Evolutionary conservation across 1,140 invertebrate species (phyloP), one percentile per base, ranked within the genome.

Genomic region (Tribolium madens): DNA sequence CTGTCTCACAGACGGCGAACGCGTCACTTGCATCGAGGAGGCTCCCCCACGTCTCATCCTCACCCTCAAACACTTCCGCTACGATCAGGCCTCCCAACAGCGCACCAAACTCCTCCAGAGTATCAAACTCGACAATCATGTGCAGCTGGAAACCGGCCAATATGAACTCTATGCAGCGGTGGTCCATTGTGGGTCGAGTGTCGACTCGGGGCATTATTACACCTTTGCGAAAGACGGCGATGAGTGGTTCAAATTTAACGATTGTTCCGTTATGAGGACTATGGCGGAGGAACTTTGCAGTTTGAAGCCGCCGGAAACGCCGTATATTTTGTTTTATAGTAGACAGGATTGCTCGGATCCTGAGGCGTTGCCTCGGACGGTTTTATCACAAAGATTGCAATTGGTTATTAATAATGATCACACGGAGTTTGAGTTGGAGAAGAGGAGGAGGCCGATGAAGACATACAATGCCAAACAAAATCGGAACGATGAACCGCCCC

Each of bases 121-220:
- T 57, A 91, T 93, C 13, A 87, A 88, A 60, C 89, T 93, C 77
- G 90, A 93, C 81, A 88, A 90, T 50, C 89, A 82, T 0, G 87
- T 92, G 47, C 84, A 87, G 46, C 84, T 90, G 77, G 85, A 88
- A 47, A 80, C 85, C 4, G 87, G 88, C 13, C 85, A 86, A 3
- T 96, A 95, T 83, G 88, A 89, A 6, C 83, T 96, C 0, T 95
- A 94, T 82, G 93, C 93, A 0, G 93, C 94, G 0, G 93, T 97
- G 0, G 91, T 97, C 0, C 95, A 97, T 84, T 92, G 92, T 0
- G 95, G 95, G 1, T 91, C 90, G 9, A 94, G 91, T 46, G 91
- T 95, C 78, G 93, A 96, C 82, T 93, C 93, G 3, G 95, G 95
- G 0, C 95, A 97, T 84, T 96, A 97, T 84, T 95, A 95, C 82